phyloP scores from a whole-genome alignment of 2,797 vertebrate species.

The Gymnopithys bicolor region DNA sequence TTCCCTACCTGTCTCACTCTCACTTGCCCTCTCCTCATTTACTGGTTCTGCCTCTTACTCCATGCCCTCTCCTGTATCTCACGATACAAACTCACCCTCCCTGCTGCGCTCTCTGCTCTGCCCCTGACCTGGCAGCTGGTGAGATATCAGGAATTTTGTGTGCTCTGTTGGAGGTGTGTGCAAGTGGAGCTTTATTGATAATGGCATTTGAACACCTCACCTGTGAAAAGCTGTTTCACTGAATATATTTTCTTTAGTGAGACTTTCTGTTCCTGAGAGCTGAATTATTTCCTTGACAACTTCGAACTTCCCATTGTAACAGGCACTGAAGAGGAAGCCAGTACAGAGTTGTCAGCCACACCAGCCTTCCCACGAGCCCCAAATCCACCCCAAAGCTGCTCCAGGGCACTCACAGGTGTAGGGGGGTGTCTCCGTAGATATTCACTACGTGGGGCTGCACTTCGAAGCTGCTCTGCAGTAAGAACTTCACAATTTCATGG shows the following conservation, averaged over 20 bases:
- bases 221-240: slow-evolving; percentile 96
- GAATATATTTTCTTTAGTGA: slow-evolving; percentile 97
- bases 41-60: neutral
- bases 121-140: neutral
- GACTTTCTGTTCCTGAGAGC: slow-evolving; percentile 89
- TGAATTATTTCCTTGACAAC: slow-evolving; percentile 89
- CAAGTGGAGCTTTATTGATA: neutral
- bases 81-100: neutral
- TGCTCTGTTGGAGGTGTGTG: neutral
- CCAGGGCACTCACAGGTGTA: slow-evolving; percentile 86
- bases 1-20: neutral
- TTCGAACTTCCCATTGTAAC: slow-evolving; percentile 90
- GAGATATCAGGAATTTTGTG: accelerated
- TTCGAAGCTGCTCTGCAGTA: slow-evolving; percentile 86
- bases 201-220: slow-evolving; percentile 65
- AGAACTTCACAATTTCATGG: slow-evolving; percentile 83
- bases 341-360: neutral
- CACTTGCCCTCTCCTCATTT: neutral
- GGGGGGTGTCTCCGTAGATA: slow-evolving; percentile 93
- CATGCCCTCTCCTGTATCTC: neutral
- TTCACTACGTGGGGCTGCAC: slow-evolving; percentile 91
- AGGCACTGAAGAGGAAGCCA: slow-evolving; percentile 81
- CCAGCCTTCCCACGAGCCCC: neutral
- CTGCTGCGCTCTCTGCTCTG: neutral
- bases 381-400: accelerated